phyloP scores from a whole-genome alignment of 2,888 invertebrate genomes.

The Dynastes tityus region DNA sequence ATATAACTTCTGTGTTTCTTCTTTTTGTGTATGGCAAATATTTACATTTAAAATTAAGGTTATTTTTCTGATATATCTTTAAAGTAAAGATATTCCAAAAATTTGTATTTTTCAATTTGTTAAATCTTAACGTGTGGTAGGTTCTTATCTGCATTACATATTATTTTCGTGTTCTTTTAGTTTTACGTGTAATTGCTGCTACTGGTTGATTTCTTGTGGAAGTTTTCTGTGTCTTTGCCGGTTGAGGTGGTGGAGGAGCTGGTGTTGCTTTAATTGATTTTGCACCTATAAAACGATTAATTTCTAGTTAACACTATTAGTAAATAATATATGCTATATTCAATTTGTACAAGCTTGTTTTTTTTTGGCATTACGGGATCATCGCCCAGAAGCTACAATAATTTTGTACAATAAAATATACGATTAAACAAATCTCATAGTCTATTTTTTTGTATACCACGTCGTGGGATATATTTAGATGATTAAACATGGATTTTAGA shows the following conservation, averaged over 20 bases:
- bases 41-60: conserved; percentile 49
- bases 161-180: conserved; percentile 57
- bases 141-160: conserved; percentile 39
- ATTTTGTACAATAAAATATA: too few relatives aligned
- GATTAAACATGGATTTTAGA: too few relatives aligned
- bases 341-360: too few relatives aligned
- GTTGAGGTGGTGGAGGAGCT: conserved; percentile 23
- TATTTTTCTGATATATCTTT: conserved; percentile 43
- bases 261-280: conserved; percentile 54
- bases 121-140: conserved; percentile 36
- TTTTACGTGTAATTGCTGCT: conserved; percentile 52
- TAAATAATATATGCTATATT: not conserved
- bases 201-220: conserved; percentile 34
- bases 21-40: conserved; percentile 47
- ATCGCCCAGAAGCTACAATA: too few relatives aligned
- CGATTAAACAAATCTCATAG: too few relatives aligned
- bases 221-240: conserved; percentile 32
- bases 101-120: conserved; percentile 50
- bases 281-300: conserved; percentile 49
- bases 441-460: too few relatives aligned
- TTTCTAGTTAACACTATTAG: not conserved
- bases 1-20: conserved; percentile 41
- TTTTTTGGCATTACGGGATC: too few relatives aligned
- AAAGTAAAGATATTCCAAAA: conserved; percentile 42
- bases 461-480: too few relatives aligned